A percentile compares a stretch with the other conserved stretches of the same genome.
Evolutionary conservation across 2,888 invertebrate species (phyloP).

Genomic region (Agonum fuliginosum): DNA sequence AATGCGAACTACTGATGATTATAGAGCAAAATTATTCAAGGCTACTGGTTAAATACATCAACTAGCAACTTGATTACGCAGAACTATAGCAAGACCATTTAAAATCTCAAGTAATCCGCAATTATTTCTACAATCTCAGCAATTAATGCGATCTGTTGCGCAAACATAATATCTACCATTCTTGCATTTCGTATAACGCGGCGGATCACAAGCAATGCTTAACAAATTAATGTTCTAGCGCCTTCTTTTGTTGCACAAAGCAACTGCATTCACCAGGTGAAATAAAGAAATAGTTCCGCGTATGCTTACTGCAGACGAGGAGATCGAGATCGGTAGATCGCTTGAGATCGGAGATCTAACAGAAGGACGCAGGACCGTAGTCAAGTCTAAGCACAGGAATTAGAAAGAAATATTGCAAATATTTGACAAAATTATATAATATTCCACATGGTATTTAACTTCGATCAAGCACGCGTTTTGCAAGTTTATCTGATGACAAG

Average conservation of each 20-base stretch:
- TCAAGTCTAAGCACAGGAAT: too few species aligned
- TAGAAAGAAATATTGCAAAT: too few species aligned
- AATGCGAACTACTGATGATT: constrained; percentile 17
- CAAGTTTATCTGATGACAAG: too few species aligned
- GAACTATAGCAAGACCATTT: constrained; percentile 20
- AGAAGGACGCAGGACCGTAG: too few species aligned
- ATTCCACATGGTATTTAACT: too few species aligned
- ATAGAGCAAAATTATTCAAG: constrained; percentile 32
- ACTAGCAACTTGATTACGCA: constrained; percentile 41
- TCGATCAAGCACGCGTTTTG: too few species aligned
- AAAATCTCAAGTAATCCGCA: constrained; percentile 11
- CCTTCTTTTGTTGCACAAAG: constrained; percentile 19
- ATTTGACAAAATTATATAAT: too few species aligned
- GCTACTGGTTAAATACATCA: constrained; percentile 37
- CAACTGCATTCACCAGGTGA: constrained; percentile 13
- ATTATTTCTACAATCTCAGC: constrained; percentile 22
- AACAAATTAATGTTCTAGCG: constrained; percentile 27
- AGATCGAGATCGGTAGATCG: not conserved
- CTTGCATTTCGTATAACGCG: constrained; percentile 4
- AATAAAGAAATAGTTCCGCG: constrained; percentile 16
- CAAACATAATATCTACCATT: constrained; percentile 31
- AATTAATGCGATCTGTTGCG: constrained; percentile 36
- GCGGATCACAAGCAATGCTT: constrained; percentile 7
- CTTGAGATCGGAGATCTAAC: too few species aligned
- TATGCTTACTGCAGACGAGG: not conserved